Evolutionary conservation across 1,140 invertebrate species (phyloP).

Genomic region (Theocolax elegans): DNA sequence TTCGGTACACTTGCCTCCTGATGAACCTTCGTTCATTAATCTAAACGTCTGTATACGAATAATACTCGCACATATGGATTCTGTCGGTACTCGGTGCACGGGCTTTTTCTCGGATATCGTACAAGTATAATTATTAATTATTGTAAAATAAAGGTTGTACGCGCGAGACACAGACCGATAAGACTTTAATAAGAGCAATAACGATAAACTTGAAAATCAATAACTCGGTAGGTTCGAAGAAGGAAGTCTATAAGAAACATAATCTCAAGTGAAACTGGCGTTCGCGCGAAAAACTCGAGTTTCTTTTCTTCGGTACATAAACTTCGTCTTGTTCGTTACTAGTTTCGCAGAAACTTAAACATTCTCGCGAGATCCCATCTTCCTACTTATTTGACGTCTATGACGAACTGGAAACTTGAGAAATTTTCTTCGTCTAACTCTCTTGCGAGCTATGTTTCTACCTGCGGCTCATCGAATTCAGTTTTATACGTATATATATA

Average conservation of each 20-base stretch:
- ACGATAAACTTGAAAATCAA: slow-evolving; percentile 13
- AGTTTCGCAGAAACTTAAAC: slow-evolving; percentile 22
- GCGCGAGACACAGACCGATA: neutral
- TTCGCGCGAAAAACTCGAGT: slow-evolving; percentile 14
- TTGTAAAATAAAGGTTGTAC: too few species aligned
- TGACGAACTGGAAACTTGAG: slow-evolving; percentile 4
- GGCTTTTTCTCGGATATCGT: too few species aligned
- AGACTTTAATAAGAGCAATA: slow-evolving; percentile 22
- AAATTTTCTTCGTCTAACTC: slow-evolving; percentile 9
- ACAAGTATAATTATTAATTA: too few species aligned
- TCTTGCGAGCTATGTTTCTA: neutral
- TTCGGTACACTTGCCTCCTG: too few species aligned
- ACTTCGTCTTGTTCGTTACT: slow-evolving; percentile 26
- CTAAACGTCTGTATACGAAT: too few species aligned
- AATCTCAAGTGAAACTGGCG: slow-evolving; percentile 9
- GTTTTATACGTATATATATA: too few species aligned
- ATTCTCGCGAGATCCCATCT: slow-evolving; percentile 2
- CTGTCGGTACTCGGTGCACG: too few species aligned
- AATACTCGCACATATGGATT: too few species aligned
- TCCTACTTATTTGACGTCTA: slow-evolving; percentile 13
- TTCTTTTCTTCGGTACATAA: slow-evolving; percentile 7
- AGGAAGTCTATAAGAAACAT: neutral
- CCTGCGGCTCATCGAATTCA: too few species aligned
- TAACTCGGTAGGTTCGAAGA: slow-evolving; percentile 7
- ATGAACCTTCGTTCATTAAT: too few species aligned